phyloP scores from a whole-genome alignment of 2,888 invertebrate genomes.

The Anoplius nigerrimus region DNA sequence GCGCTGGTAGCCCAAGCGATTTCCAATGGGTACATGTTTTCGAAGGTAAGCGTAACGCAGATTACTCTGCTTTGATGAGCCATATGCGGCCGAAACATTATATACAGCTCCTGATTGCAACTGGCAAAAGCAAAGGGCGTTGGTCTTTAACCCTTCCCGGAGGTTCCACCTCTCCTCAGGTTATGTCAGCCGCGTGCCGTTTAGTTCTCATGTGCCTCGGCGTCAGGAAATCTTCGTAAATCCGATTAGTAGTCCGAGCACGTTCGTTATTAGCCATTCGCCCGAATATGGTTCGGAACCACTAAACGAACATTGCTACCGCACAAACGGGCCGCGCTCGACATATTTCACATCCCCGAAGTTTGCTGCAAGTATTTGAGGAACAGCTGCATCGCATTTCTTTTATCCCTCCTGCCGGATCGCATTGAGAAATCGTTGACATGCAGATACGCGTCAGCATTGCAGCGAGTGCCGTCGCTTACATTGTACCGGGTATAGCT shows the following conservation, averaged over 20 bases:
- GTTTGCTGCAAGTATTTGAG: too few relatives aligned
- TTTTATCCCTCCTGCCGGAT: too few relatives aligned
- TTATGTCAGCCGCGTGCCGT: constrained; percentile 15
- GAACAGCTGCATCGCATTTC: too few relatives aligned
- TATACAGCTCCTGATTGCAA: constrained; percentile 42
- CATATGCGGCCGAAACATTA: constrained; percentile 47
- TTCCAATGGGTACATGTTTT: too few relatives aligned
- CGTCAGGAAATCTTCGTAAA: constrained; percentile 54
- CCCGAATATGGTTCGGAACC: constrained; percentile 53
- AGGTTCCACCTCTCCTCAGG: background rate
- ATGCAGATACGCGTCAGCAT: too few relatives aligned
- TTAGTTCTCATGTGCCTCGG: constrained; percentile 39
- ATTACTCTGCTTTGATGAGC: constrained; percentile 42
- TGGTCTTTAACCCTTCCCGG: constrained; percentile 32
- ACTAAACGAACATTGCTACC: constrained; percentile 57
- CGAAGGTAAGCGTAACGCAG: too few relatives aligned
- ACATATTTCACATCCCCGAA: background rate
- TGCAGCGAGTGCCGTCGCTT: too few relatives aligned
- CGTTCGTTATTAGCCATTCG: constrained; percentile 72
- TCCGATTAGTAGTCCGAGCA: constrained; percentile 68
- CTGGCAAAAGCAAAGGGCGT: constrained; percentile 33
- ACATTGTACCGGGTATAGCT: too few relatives aligned
- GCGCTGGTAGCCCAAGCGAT: too few relatives aligned
- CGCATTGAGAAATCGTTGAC: too few relatives aligned
- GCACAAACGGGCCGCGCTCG: constrained; percentile 33